phyloP scores from a whole-genome alignment of 2,113 vertebrate genomes.

The Mastomys natalensis region DNA sequence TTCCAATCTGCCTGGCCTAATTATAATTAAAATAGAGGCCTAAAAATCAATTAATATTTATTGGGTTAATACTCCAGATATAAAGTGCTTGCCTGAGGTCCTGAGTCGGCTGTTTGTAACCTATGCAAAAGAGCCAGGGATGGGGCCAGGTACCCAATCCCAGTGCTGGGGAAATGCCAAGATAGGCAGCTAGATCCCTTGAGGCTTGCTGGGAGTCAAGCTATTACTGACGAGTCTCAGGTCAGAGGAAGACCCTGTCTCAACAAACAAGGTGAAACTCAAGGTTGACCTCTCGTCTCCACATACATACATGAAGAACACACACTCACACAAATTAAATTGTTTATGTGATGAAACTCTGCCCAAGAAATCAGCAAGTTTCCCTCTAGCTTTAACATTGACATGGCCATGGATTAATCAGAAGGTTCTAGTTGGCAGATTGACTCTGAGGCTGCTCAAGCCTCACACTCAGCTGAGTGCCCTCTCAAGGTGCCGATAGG shows the following conservation, averaged over 20 bases:
- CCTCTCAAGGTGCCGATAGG: neutral
- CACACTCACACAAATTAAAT: neutral
- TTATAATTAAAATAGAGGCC: conserved; percentile 41
- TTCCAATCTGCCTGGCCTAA: neutral
- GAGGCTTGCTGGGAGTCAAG: neutral
- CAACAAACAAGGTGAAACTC: neutral
- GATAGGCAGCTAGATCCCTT: neutral
- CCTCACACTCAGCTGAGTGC: neutral
- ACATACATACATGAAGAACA: neutral
- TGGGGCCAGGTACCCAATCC: neutral
- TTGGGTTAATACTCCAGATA: neutral
- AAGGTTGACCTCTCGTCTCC: neutral
- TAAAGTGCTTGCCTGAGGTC: neutral
- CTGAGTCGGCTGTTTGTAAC: too few species aligned
- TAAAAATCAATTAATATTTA: conserved; percentile 16
- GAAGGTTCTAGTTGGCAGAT: neutral
- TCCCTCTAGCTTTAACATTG: neutral
- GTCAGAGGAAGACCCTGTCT: neutral
- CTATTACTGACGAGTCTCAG: too few species aligned
- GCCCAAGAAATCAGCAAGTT: neutral
- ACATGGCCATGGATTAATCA: neutral
- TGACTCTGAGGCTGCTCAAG: neutral
- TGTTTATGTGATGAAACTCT: conserved; percentile 31
- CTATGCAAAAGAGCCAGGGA: neutral
- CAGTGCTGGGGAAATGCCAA: neutral